Conservation (phyloP, 1,140 invertebrate genomes). For the Atta colombica region DNA sequence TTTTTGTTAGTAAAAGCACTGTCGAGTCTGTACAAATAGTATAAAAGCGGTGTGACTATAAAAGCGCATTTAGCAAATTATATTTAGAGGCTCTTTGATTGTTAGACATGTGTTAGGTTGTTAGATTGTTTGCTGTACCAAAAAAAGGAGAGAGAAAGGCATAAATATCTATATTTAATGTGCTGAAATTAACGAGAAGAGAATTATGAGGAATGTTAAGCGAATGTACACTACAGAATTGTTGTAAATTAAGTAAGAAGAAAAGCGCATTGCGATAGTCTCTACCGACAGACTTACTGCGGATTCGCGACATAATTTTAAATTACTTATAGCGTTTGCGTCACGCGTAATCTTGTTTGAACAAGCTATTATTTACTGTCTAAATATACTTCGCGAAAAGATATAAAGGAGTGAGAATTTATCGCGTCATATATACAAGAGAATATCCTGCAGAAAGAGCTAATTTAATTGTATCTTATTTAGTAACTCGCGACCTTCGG, state of each 20-base stretch:
- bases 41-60: constrained; percentile 64
- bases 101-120: constrained; percentile 73
- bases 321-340: constrained; percentile 1
- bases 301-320: background rate
- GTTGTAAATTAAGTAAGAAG: constrained; percentile 65
- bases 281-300: background rate
- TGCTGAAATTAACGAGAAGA: constrained; percentile 68
- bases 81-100: constrained; percentile 73
- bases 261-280: constrained; percentile 8
- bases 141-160: constrained; percentile 47
- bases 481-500: constrained; percentile 14
- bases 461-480: constrained; percentile 40
- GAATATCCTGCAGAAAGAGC: background rate
- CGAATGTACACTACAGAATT: constrained; percentile 68
- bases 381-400: background rate
- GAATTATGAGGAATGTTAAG: constrained; percentile 72
- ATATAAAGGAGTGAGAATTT: background rate
- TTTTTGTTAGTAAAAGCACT: constrained; percentile 34
- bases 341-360: constrained; percentile 8
- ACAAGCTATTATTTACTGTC: constrained; percentile 23
- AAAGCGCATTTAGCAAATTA: constrained; percentile 71
- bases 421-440: background rate
- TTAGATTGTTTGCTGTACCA: constrained; percentile 76
- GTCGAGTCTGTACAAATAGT: constrained; percentile 68
- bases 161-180: constrained; percentile 67